Evolutionary conservation across 2,113 vertebrate genomes (phyloP).

Genomic region (Plestiodon gilberti): DNA sequence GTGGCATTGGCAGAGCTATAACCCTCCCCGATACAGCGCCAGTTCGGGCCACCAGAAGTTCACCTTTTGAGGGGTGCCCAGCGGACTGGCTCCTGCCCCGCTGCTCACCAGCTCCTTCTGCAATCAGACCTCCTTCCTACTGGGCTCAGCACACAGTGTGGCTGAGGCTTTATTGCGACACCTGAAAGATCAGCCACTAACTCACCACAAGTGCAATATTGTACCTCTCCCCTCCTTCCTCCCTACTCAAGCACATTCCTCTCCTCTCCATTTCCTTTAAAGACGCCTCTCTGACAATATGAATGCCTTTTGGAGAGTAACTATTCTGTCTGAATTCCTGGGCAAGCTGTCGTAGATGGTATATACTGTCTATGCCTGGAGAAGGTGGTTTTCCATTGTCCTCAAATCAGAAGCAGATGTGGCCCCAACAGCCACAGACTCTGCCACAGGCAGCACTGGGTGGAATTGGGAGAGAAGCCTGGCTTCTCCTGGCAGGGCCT

Average conservation of each 20-base stretch:
- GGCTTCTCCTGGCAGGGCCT: background rate
- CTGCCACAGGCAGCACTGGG: constrained; percentile 28
- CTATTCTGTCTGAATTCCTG: constrained; percentile 54
- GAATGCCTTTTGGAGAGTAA: constrained; percentile 43
- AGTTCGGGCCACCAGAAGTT: background rate
- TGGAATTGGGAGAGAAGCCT: constrained; percentile 18
- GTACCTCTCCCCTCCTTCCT: background rate
- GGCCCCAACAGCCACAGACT: constrained; percentile 51
- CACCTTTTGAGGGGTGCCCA: background rate
- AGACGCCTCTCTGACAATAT: constrained; percentile 34
- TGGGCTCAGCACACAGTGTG: background rate
- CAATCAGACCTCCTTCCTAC: no score
- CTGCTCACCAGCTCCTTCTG: background rate
- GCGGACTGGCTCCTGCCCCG: background rate
- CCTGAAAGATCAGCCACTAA: background rate
- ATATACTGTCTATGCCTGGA: background rate
- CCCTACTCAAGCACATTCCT: constrained; percentile 11
- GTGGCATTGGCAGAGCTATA: background rate
- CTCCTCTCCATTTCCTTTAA: background rate
- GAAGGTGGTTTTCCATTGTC: constrained; percentile 68
- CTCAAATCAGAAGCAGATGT: constrained; percentile 69
- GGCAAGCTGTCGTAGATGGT: constrained; percentile 60
- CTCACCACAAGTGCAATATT: background rate
- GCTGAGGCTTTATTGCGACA: background rate
- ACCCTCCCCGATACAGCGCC: background rate